Evolutionary conservation across 2,888 invertebrate species (phyloP).

Genomic region (Drosophila flavopinicola): DNA sequence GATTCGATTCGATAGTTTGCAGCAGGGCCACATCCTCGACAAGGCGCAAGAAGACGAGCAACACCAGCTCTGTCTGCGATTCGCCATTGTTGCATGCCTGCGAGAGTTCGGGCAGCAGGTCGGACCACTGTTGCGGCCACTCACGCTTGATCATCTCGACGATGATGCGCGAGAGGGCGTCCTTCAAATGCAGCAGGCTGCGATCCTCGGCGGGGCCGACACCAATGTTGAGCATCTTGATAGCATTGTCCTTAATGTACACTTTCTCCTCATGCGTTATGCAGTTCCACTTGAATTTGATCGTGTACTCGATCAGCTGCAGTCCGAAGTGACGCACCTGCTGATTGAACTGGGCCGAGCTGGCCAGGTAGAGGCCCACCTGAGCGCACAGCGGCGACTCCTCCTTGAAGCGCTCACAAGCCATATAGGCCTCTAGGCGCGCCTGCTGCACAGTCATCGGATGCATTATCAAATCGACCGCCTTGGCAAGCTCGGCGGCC

Average conservation of each 20-base stretch:
- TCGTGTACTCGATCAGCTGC: constrained; percentile 96
- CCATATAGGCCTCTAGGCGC: constrained; percentile 92
- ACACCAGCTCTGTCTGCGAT: constrained; percentile 94
- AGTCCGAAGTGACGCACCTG: constrained; percentile 95
- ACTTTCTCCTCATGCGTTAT: constrained; percentile 94
- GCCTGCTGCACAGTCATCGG: constrained; percentile 90
- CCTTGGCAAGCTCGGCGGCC: constrained; percentile 91
- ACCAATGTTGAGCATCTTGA: constrained; percentile 91
- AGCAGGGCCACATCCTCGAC: constrained; percentile 97
- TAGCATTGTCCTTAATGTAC: constrained; percentile 95
- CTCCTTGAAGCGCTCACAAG: constrained; percentile 88
- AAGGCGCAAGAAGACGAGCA: constrained; percentile 93
- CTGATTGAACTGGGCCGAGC: constrained; percentile 89
- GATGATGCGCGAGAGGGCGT: constrained; percentile 94
- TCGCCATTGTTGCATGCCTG: constrained; percentile 93
- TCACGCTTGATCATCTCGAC: constrained; percentile 98
- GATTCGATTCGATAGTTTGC: constrained; percentile 94
- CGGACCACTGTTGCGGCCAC: constrained; percentile 99
- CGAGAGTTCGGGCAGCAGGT: constrained; percentile 92
- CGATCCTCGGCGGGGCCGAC: constrained; percentile 90
- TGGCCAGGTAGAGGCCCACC: constrained; percentile 91
- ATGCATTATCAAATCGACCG: constrained; percentile 93
- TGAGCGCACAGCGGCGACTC: constrained; percentile 94
- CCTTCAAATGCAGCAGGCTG: constrained; percentile 90
- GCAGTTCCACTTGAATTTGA: constrained; percentile 96